Percentiles rank a stretch among this genome's conserved stretches.
These are phyloP conservation scores for Dascyllus trimaculatus DNA, from an alignment of 2,113 vertebrate genomes.

Conservation along the genomic window DNA sequence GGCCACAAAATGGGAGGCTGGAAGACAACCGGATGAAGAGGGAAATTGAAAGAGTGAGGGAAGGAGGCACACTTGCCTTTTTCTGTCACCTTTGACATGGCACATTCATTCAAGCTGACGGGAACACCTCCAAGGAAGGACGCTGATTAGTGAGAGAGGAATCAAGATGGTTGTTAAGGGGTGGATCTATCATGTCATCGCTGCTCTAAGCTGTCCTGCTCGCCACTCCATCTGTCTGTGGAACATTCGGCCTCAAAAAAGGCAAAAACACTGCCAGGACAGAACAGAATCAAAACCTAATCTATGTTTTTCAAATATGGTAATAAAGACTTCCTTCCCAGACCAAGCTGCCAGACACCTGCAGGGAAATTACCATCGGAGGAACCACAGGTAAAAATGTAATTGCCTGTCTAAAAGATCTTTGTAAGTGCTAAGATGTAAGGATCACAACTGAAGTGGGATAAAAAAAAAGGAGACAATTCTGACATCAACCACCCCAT, in stretches of 20 bases:
- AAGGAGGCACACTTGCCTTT: conserved; percentile 14
- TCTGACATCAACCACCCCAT: too few species aligned
- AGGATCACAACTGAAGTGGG: too few species aligned
- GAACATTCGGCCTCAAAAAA: neutral
- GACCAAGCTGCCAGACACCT: neutral
- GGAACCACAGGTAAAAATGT: neutral
- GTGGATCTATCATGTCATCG: conserved; percentile 13
- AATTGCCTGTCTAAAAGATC: too few species aligned
- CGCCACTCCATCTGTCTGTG: conserved; percentile 33
- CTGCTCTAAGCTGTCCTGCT: conserved; percentile 10
- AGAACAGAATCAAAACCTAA: conserved; percentile 1
- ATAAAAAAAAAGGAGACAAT: too few species aligned
- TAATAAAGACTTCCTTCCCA: neutral
- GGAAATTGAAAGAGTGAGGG: conserved; percentile 13
- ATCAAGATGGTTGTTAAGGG: conserved; percentile 33
- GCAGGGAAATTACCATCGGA: neutral
- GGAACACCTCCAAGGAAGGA: conserved; percentile 15
- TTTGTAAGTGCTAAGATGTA: too few species aligned
- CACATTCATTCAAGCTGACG: conserved; percentile 23
- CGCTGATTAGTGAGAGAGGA: conserved; percentile 19
- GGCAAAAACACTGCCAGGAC: neutral
- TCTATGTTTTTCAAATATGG: conserved; percentile 12
- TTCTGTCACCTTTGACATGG: conserved; percentile 40
- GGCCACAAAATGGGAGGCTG: conserved; percentile 49
- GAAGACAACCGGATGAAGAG: conserved; percentile 47